Evolutionary conservation across 2,797 vertebrate species (phyloP), one percentile per base, ranked within the genome.

Genomic region (Uromys caudimaculatus): DNA sequence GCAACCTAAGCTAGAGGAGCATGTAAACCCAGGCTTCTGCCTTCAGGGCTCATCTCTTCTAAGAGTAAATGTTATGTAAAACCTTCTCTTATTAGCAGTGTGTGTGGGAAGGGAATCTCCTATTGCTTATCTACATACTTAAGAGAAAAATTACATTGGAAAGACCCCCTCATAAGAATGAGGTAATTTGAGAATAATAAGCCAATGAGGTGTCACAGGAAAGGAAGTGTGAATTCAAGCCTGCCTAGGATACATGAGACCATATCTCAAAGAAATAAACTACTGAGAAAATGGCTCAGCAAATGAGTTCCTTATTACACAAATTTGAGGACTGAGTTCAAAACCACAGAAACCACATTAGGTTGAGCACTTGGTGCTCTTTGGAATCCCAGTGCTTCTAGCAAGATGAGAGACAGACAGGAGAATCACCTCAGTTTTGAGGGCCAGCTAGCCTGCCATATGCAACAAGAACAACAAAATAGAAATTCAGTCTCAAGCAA

Each of bases 381-480:
- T 47, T 38, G 69, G 23, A 87, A 29, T 71, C 47, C 32, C 64
- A 87, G 47, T 27, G 47, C 2, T 87, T 23, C 85, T 41, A 73
- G 19, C 1, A 38, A 54, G n/a, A 32, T 14, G 14, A 54, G 35
- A 87, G 47, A 27, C 64, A 38, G 64, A 14, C 2, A 21, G 7
- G 11, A 69, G 12, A n/a, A 17, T 2, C 0, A 0, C 11, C 32
- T 50, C 3, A 7, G 6, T 6, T 29, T 52, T 50, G 62, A 67
- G 47, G 32, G 23, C 24, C 35, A 54, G 23, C 29, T 38, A 35
- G 21, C 4, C 23, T 52, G 21, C 7, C 21, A 27, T 6, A 1
- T 38, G 35, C 0, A 38, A 23, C 47, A 11, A 17, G 50, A 87
- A 29, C 23, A 54, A 73, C 23, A 71, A 4, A 54, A 56, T 52